Evolutionary conservation across 2,113 vertebrate genomes (phyloP), one percentile per base, ranked within the genome.

Genomic region (Agelaius phoeniceus): DNA sequence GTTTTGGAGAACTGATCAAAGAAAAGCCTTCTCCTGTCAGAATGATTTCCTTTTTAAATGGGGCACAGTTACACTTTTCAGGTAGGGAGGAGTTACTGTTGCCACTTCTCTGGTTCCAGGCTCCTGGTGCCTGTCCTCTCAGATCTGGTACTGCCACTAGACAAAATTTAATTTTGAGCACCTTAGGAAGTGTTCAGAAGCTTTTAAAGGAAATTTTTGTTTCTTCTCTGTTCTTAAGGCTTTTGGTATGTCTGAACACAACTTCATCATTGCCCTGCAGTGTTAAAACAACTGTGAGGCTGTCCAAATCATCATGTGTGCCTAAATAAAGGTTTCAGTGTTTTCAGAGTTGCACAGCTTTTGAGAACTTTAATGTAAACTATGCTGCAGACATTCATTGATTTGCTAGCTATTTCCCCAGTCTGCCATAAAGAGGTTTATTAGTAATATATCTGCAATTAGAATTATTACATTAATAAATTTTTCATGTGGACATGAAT

Each of bases 381-480:
- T 15, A 4, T 41, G 33, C 39, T 69, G 21, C 44, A 84, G 31
- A 2, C 37, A 37, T 75, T 49, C 4, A 8, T 7, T 41, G 58
- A 33, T 85, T 48, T 91, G 30, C 55, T 59, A 7, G 31, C n/a
- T 93, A 54, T 20, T 83, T 31, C 23, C 15, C 7, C 6, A 13
- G 0, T 13, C 41, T 49, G 1, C n/a, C 5, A 3, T n/a, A 23
- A 69, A 18, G 23, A n/a, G 6, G 9, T 12, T 8, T 78, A 44
- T 78, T 44, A 26, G 35, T 72, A 78, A 55, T 19, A 10, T 17
- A 58, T 8, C 5, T 4, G 21, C 39, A 49, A 6, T 67, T 81
- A 39, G 39, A 71, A 31, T 17, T 75, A 33, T 35, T 82, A 24
- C 35, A 16, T 52, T 30, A 71, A 52, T 85, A 44, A 62, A 19